These are phyloP conservation scores for Ctenoplectra terminalis DNA, from an alignment of 1,140 invertebrate genomes.

Conservation along the genomic window DNA sequence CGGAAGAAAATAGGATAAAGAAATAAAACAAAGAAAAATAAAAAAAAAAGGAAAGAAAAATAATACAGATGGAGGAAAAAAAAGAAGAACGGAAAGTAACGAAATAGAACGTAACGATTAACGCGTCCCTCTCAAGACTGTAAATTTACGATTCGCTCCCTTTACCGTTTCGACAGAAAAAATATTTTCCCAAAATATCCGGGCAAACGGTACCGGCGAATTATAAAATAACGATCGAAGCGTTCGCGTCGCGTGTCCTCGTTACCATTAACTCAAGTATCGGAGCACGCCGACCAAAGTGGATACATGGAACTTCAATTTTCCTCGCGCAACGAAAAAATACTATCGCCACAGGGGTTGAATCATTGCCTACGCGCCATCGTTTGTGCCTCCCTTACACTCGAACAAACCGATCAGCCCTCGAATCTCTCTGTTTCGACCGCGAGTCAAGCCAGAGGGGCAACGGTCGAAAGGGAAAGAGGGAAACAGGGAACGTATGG, in stretches of 20 bases:
- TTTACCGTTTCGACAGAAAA: not conserved
- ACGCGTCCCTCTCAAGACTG: not conserved
- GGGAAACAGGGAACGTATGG: not conserved
- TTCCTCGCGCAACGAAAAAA: constrained; percentile 20
- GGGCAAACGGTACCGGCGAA: not conserved
- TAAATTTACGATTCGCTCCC: not conserved
- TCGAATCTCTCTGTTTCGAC: not conserved
- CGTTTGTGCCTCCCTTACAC: not conserved
- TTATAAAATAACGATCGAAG: constrained; percentile 42
- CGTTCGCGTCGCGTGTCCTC: not conserved
- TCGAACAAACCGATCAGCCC: not conserved
- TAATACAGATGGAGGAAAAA: not conserved
- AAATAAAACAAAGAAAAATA: not conserved
- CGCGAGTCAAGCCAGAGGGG: not conserved
- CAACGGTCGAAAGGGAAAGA: not conserved
- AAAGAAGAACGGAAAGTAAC: too few relatives aligned
- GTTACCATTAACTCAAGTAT: constrained; percentile 41
- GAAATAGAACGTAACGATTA: too few relatives aligned
- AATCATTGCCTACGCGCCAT: not conserved
- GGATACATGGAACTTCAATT: constrained; percentile 50
- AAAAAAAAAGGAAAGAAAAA: not conserved
- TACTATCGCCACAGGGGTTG: not conserved
- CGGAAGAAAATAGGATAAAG: not conserved
- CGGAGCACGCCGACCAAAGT: constrained; percentile 15
- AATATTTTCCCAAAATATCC: constrained; percentile 29